These are phyloP conservation scores for Rousettus leschenaultii DNA, from an alignment of 2,113 vertebrate genomes.

Conservation along the genomic window DNA sequence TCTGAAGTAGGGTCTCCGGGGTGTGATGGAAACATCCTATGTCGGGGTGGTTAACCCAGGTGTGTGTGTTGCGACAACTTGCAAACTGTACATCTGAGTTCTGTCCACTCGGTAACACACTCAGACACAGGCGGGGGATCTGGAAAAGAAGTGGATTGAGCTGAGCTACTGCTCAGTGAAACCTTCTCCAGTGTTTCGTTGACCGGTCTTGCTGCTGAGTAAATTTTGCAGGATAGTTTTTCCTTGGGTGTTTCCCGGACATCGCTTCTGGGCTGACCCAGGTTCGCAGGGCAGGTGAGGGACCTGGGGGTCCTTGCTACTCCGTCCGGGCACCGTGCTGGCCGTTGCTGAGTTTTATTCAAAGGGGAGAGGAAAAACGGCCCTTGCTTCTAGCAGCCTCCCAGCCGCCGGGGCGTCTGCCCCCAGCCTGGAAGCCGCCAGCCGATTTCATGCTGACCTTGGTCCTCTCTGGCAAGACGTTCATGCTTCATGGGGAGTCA, in stretches of 20 bases:
- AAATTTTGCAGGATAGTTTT: not conserved
- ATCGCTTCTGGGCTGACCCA: not conserved
- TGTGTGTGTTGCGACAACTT: not conserved
- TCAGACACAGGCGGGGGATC: not conserved
- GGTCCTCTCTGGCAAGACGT: not conserved
- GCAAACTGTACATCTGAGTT: not conserved
- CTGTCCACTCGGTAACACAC: not conserved
- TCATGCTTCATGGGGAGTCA: not conserved
- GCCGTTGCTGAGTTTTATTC: not conserved
- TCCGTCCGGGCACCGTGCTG: not conserved
- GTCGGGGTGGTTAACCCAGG: not conserved
- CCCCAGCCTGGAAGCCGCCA: rapidly evolving
- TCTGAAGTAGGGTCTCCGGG: no score
- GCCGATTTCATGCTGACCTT: not conserved
- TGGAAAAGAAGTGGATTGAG: not conserved
- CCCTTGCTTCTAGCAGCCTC: not conserved
- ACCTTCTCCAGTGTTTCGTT: not conserved
- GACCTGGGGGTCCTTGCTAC: not conserved
- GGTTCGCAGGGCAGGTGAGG: not conserved
- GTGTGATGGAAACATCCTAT: not conserved
- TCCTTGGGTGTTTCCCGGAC: not conserved
- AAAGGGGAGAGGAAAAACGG: no score
- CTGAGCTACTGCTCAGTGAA: not conserved
- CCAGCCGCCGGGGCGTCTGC: not conserved
- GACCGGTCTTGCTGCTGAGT: not conserved